Percentiles rank a stretch among this genome's conserved stretches.
Conservation (phyloP, 2,797 vertebrate species). For the Enteromius paludinosus region DNA sequence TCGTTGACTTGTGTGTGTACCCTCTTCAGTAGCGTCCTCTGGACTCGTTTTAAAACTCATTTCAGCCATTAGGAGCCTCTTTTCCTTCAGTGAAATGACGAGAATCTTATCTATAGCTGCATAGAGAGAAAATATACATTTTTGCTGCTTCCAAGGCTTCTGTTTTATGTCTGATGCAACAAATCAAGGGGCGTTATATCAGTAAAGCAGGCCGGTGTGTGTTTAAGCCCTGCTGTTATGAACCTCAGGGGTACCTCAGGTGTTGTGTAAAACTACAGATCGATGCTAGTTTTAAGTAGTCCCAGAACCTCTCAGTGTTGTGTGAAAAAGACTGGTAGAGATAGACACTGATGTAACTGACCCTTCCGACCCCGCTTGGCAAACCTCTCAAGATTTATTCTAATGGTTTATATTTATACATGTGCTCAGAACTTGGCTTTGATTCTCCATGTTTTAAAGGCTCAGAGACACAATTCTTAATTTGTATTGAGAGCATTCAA, state of each 20-base stretch:
- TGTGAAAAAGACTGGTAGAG: conserved; percentile 8
- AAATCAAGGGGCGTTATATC: conserved; percentile 37
- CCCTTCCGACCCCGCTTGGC: not conserved
- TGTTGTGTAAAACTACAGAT: conserved; percentile 33
- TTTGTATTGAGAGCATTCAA: too few species aligned
- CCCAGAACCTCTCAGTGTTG: not conserved
- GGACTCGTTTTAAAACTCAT: conserved; percentile 16
- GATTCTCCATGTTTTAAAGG: too few species aligned
- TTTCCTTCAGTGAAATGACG: not conserved
- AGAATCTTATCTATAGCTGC: not conserved
- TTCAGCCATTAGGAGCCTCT: not conserved
- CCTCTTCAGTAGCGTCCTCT: conserved; percentile 29
- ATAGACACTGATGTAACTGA: conserved; percentile 21
- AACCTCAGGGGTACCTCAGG: conserved; percentile 29
- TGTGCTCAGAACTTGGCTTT: too few species aligned
- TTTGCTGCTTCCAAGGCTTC: conserved; percentile 1
- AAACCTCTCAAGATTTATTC: too few species aligned
- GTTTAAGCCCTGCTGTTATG: conserved; percentile 22
- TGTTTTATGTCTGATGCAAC: conserved; percentile 35
- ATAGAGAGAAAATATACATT: not conserved
- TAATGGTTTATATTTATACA: too few species aligned
- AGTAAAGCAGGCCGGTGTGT: conserved; percentile 12
- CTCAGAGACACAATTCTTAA: too few species aligned
- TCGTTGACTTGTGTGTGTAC: conserved; percentile 20
- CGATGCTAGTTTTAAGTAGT: conserved; percentile 5